Base-by-base conservation (phyloP, 2,797 vertebrate genomes). In the Rhinatrema bivittatum region DNA sequence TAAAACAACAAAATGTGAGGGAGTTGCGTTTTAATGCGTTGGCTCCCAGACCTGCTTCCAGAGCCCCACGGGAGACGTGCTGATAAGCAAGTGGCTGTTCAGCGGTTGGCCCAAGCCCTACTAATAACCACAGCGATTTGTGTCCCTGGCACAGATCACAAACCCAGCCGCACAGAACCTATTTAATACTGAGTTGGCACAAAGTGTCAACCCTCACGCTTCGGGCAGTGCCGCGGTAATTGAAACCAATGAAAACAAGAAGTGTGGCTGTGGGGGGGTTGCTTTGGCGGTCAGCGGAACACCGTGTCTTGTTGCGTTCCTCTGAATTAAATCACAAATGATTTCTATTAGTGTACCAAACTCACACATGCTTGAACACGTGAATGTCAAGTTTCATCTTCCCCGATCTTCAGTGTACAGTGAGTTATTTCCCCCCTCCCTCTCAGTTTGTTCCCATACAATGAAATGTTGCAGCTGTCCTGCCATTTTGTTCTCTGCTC, bases 341-440 rank as follows among this genome's bases (percentile, higher is more conserved):
- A 34, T 46, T 34, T 25, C 47, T n/a, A n/a, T 63, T 59, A 56
- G 59, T 62, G 50, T 62, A 10, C 57, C 42, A 50, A 58, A 53
- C 17, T 59, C 46, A 57, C 55, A 34, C 62, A 57, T 43, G 39
- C 29, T 58, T 25, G 49, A 57, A 59, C 52, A 36, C 37, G 23
- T 54, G 20, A 28, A 51, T 60, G 35, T 30, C 3, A 20, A 38
- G 59, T 71, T 70, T 67, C 65, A 76, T 79, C 71, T 74, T 53
- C 67, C 14, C 42, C 51, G 48, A 39, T 51, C 58, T 44, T 42
- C 38, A 40, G 54, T 56, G 46, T 44, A 42, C 38, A 40, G 54
- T 56, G 46, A 25, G 39, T 42, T 34, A 38, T 53, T 46, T 34
- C 46, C 76, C 54, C 69, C 68, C n/a, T n/a, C n/a, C 64, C 54